Conservation (phyloP, 2,113 vertebrate species). For the Pelobates fuscus region DNA sequence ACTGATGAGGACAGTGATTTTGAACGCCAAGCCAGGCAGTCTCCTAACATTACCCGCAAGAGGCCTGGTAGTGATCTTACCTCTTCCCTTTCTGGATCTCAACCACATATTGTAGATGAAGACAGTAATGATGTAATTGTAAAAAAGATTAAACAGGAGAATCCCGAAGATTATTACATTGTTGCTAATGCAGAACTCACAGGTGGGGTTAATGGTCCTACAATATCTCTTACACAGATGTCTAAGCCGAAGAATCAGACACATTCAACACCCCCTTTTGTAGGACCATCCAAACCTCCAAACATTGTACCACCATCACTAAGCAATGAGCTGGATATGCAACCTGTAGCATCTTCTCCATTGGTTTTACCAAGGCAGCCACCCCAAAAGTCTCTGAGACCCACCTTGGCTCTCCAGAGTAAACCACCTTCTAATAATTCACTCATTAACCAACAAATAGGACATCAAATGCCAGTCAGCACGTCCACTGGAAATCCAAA, state of each 20-base stretch:
- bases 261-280: slow-evolving; percentile 61
- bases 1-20: slow-evolving; percentile 85
- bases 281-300: slow-evolving; percentile 59
- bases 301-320: slow-evolving; percentile 55
- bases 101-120: slow-evolving; percentile 63
- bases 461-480: slow-evolving; percentile 69
- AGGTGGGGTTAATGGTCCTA: slow-evolving; percentile 59
- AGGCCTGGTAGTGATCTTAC: slow-evolving; percentile 56
- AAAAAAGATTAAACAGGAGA: slow-evolving; percentile 89
- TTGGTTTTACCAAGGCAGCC: slow-evolving; percentile 54
- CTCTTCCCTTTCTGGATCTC: slow-evolving; percentile 56
- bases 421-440: slow-evolving; percentile 55
- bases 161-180: slow-evolving; percentile 80
- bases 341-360: slow-evolving; percentile 61
- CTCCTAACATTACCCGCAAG: slow-evolving; percentile 63
- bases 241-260: slow-evolving; percentile 69
- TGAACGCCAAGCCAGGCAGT: slow-evolving; percentile 67
- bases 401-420: slow-evolving; percentile 63
- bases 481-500: slow-evolving; percentile 67
- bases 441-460: slow-evolving; percentile 54
- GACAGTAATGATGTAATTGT: slow-evolving; percentile 63
- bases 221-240: slow-evolving; percentile 71
- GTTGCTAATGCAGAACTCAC: slow-evolving; percentile 78
- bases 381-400: slow-evolving; percentile 60
- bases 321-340: slow-evolving; percentile 62